These are phyloP conservation scores for Lates calcarifer DNA, from an alignment of 2,113 vertebrate species.

Conservation along the genomic window DNA sequence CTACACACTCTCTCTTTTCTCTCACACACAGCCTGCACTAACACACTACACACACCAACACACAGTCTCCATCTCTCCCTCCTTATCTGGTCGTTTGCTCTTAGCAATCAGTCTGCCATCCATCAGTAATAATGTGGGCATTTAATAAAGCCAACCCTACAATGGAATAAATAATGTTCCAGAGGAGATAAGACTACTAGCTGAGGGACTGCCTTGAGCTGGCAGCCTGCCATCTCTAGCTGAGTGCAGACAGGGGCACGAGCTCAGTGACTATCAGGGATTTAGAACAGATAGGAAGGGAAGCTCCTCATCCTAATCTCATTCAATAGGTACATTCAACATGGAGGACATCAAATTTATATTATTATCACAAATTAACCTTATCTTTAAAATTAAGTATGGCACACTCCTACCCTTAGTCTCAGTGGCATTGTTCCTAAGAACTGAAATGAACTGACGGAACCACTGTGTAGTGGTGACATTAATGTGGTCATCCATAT, in stretches of 20 bases:
- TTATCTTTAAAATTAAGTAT: conserved; percentile 29
- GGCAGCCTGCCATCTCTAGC: conserved; percentile 49
- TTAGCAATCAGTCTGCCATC: conserved; percentile 67
- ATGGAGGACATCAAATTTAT: conserved; percentile 22
- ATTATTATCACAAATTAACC: conserved; percentile 19
- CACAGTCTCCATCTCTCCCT: conserved; percentile 16
- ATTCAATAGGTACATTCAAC: conserved; percentile 28
- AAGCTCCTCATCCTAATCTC: conserved; percentile 27
- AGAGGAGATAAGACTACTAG: conserved; percentile 65
- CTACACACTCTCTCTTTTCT: conserved; percentile 30
- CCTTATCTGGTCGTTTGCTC: conserved; percentile 69
- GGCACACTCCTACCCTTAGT: background rate
- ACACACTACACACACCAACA: conserved; percentile 10
- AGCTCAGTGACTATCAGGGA: conserved; percentile 33
- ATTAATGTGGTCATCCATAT: background rate
- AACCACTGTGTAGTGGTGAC: background rate
- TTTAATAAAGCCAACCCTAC: conserved; percentile 77
- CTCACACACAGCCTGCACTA: conserved; percentile 2
- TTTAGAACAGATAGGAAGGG: conserved; percentile 37
- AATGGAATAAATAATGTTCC: conserved; percentile 69
- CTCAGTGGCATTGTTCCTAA: background rate
- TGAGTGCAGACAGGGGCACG: conserved; percentile 49
- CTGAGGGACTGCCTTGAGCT: conserved; percentile 42
- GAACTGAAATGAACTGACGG: background rate
- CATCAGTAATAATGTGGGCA: conserved; percentile 72